Percentiles rank a stretch among this genome's conserved stretches.
Evolutionary conservation across 2,113 vertebrate genomes (phyloP).

Genomic region (Equus quagga): DNA sequence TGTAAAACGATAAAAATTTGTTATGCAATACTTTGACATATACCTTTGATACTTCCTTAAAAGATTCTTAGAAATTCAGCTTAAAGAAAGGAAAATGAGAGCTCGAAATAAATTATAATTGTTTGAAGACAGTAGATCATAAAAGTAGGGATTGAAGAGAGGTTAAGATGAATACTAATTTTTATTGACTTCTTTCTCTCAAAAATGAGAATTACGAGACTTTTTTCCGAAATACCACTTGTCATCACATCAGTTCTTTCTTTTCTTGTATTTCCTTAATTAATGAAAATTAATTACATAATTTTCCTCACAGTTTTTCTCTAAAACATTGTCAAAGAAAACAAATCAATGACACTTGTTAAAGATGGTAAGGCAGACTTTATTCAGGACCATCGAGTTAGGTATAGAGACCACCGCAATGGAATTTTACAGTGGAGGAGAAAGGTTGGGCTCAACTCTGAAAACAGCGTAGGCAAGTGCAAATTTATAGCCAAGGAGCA

Average conservation of each 20-base stretch:
- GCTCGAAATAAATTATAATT: background rate
- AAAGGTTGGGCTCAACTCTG: background rate
- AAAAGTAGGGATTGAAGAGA: background rate
- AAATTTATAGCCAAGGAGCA: background rate
- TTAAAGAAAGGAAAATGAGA: background rate
- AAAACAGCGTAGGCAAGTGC: background rate
- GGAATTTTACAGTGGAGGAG: background rate
- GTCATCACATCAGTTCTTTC: background rate
- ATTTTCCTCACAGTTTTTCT: slow-evolving; percentile 9
- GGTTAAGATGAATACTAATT: background rate
- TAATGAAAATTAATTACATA: background rate
- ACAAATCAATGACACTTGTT: background rate
- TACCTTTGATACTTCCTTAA: background rate
- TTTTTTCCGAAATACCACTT: background rate
- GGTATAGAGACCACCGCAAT: background rate
- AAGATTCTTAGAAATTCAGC: slow-evolving; percentile 9
- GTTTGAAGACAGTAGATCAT: background rate
- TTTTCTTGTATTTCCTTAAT: slow-evolving; percentile 37
- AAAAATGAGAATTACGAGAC: background rate
- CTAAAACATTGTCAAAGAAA: background rate
- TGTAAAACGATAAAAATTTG: slow-evolving; percentile 22
- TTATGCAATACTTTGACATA: background rate
- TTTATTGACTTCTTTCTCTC: slow-evolving; percentile 33
- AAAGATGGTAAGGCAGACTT: background rate
- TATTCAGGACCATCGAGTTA: background rate